These are phyloP conservation scores for Elegia similella DNA, from an alignment of 2,888 invertebrate species.

Conservation along the genomic window DNA sequence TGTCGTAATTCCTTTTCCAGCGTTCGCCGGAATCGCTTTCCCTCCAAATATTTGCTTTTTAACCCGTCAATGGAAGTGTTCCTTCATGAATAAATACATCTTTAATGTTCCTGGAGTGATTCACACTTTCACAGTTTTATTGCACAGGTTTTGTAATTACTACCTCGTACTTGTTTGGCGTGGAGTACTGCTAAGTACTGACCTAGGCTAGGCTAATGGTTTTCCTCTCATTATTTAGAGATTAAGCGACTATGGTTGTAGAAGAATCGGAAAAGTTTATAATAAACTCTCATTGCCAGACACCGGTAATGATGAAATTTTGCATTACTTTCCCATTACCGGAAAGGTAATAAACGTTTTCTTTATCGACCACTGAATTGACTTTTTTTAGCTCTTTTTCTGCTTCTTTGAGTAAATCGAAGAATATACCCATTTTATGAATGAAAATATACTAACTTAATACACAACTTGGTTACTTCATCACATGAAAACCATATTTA, in stretches of 20 bases:
- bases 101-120: slow-evolving; percentile 13
- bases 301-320: too few species aligned
- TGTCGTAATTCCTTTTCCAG: slow-evolving; percentile 6
- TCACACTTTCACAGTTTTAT: slow-evolving; percentile 15
- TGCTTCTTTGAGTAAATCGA: too few species aligned
- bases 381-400: too few species aligned
- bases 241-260: background rate
- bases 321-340: too few species aligned
- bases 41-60: slow-evolving; percentile 15
- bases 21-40: slow-evolving; percentile 11
- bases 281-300: background rate
- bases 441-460: too few species aligned
- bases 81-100: slow-evolving; percentile 16
- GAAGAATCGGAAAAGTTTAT: background rate
- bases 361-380: too few species aligned
- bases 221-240: slow-evolving; percentile 11
- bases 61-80: slow-evolving; percentile 7
- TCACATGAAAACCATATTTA: too few species aligned
- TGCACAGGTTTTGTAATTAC: slow-evolving; percentile 13
- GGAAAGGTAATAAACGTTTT: too few species aligned
- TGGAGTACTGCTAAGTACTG: background rate
- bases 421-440: too few species aligned
- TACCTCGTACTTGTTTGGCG: background rate
- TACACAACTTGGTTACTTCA: too few species aligned
- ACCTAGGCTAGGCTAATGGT: slow-evolving; percentile 4